Evolutionary conservation across 2,797 vertebrate genomes (phyloP), one percentile per base, ranked within the genome.

Genomic region (Gobio occitaniae): DNA sequence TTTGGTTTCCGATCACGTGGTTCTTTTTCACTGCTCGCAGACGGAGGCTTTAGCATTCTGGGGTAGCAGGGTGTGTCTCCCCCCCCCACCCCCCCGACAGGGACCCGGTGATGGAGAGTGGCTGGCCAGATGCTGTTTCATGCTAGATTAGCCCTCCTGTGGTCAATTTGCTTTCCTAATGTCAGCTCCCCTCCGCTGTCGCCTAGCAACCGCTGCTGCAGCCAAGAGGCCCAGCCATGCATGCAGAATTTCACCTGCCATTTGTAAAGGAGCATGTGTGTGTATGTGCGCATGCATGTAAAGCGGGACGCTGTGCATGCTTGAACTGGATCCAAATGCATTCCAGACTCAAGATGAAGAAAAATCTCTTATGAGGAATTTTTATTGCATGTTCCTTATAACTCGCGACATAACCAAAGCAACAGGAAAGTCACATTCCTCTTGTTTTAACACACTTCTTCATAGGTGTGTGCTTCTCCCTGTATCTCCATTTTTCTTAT

Each of bases 141-240:
- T 95, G 94, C 96, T 95, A 97, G 96, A 98, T 98, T 97, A 98
- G 96, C 96, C 94, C 96, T 97, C 96, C 97, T 96, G 96, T 98
- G 97, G 97, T 98, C 98, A 99, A 97, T 99, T 98, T 99, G 96
- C 97, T 98, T 97, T 97, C 96, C 97, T 98, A 99, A 99, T 98
- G 97, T 98, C 98, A 98, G 96, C 96, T 94, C 96, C 97, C 97
- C 97, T 95, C 96, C 90, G 93, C 96, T 95, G 94, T 99, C 96
- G 96, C 97, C 93, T 99, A 98, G 97, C 97, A 99, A 98, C 98
- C 95, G 92, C 93, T 94, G 94, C 95, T 95, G 96, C 96, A 95
- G 96, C 95, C 91, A 93, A 93, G 94, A 96, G 96, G 95, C 95
- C 94, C 93, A 96, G 95, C 96, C 97, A 97, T 97, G 97, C 97